Percentiles rank a stretch among this genome's conserved stretches.
Evolutionary conservation across 2,888 invertebrate species (phyloP).

Genomic region (Pteria penguin): DNA sequence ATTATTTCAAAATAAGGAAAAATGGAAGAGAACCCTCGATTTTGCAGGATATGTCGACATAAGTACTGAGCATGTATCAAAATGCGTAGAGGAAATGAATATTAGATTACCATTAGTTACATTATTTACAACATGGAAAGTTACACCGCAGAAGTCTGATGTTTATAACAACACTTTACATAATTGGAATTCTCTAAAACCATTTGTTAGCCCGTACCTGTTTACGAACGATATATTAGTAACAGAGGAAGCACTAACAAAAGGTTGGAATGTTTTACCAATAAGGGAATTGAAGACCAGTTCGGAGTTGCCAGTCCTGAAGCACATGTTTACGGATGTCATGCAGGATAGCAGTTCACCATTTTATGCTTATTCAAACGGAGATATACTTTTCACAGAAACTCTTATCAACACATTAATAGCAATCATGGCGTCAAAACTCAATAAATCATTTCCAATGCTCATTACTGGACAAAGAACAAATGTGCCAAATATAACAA

Average conservation of each 20-base stretch:
- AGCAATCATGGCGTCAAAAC: conserved; percentile 13
- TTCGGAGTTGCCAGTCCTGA: conserved; percentile 65
- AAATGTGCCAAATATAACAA: conserved; percentile 36
- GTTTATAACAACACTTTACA: conserved; percentile 62
- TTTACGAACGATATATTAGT: conserved; percentile 59
- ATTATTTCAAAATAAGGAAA: no score
- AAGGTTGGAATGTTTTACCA: conserved; percentile 63
- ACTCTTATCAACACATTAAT: conserved; percentile 55
- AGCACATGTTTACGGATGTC: conserved; percentile 68
- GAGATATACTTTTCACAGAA: conserved; percentile 69
- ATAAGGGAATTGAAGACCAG: conserved; percentile 56
- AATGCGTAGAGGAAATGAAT: no score
- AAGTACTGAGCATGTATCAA: no score
- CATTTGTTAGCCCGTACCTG: conserved; percentile 59
- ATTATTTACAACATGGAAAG: conserved; percentile 66
- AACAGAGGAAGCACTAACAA: conserved; percentile 35
- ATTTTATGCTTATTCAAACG: conserved; percentile 70
- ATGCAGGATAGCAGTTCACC: conserved; percentile 57
- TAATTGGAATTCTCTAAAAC: conserved; percentile 64
- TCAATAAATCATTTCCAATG: conserved; percentile 4
- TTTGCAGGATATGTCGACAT: no score
- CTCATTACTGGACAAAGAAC: conserved; percentile 37
- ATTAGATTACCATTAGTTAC: conserved; percentile 62
- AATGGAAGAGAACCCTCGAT: no score
- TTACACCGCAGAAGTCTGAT: conserved; percentile 52